Percentiles rank a stretch among this genome's conserved stretches.
Conservation (phyloP, 2,888 invertebrate genomes). For the Zygogramma bicolorata region DNA sequence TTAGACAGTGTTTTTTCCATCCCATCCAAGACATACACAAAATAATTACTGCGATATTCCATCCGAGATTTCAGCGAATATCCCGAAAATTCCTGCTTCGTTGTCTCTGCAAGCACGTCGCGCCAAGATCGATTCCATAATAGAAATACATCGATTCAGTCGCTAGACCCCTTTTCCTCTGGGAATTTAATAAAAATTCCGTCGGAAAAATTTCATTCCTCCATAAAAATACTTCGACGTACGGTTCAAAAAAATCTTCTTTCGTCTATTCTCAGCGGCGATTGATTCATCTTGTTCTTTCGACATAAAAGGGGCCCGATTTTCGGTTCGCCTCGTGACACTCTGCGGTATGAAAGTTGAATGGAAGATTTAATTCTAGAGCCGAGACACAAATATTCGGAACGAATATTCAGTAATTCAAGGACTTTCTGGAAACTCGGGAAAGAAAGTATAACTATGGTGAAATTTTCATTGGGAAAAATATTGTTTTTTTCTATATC, state of each 20-base stretch:
- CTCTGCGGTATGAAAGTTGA: no score
- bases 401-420: no score
- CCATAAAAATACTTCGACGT: not conserved
- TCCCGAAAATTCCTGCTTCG: no score
- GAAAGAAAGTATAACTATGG: no score
- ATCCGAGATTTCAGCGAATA: not conserved
- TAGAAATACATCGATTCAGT: not conserved
- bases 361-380: no score
- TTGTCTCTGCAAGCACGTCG: not conserved
- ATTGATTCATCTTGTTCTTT: not conserved
- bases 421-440: no score
- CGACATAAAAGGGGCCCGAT: not conserved
- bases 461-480: no score
- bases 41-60: not conserved
- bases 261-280: not conserved
- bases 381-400: no score
- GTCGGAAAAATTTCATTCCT: not conserved
- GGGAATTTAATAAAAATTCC: not conserved
- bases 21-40: not conserved
- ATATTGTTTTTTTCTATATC: no score
- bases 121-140: slow-evolving; percentile 8
- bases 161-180: not conserved
- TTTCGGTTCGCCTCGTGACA: no score
- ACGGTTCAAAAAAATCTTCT: not conserved
- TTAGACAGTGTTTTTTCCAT: not conserved